Evolutionary conservation across 2,888 invertebrate species (phyloP), one percentile per base, ranked within the genome.

Genomic region (Eubasilissa splendida): DNA sequence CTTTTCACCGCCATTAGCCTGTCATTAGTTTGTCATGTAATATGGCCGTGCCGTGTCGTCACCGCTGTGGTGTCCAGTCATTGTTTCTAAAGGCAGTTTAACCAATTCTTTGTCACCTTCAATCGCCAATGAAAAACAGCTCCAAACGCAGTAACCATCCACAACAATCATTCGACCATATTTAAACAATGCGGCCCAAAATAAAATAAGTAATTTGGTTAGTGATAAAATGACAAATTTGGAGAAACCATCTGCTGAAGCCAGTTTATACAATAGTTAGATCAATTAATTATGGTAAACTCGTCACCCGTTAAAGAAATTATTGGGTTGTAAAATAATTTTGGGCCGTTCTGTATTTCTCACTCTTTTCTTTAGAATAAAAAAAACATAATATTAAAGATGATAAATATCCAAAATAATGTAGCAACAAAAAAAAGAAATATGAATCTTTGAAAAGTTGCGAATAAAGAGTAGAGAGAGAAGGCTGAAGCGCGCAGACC

Each of bases 401-500:
- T 73, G 58, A 77, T 80, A 80, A 73, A 71, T 63, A 76, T 79
- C 59, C 77, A 82, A 81, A 82, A 76, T 33, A 75, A 79, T 81
- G 74, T 59, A 59, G 80, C 60, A 76, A 81, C 56, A 73, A 12
- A 58, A 14, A 58, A 82, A 82, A 74, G 76, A 82, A 81, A 75
- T 22, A 78, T 78, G 78, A 81, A 80, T 71, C 74, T 77, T 73
- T 73, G 66, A 77, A 76, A 73, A 77, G 80, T 73, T 73, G 65
- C 58, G 50, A 74, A 11, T 31, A 75, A 75, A 52, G 22, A 14
- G 52, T 71, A 42, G 42, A 42, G 42, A 75, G 53, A 50, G 53
- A 52, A 58, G 76, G 77, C 68, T 71, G 59, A 75, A 42, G 70
- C 63, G 74, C 50, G 54, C 54, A 59, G 52, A 76, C 65, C 78